Evolutionary conservation across 2,888 invertebrate genomes (phyloP), one percentile per base, ranked within the genome.

Genomic region (Patella depressa): DNA sequence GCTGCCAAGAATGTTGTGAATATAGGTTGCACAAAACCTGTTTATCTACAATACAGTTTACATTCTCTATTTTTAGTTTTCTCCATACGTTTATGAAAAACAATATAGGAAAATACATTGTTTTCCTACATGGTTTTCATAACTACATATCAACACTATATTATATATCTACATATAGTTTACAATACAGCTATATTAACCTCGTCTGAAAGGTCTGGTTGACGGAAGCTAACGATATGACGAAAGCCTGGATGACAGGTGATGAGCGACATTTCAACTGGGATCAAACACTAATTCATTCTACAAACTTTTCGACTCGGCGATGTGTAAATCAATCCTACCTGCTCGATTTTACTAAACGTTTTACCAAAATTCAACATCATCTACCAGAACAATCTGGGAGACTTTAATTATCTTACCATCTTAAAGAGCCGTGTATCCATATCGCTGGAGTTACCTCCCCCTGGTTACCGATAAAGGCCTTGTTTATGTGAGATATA

Each of bases 401-500:
- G 19, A 65, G 65, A 65, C 19, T 65, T 65, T 65, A 65, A 65
- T 65, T 65, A 65, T 24, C 65, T 65, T 65, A 65, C 65, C 65
- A 65, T 24, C 19, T 24, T 65, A 65, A 24, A 65, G 65, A 65
- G 65, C 24, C 65, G 24, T 24, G 65, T 65, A 65, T 65, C 24
- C 65, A 65, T 65, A 14, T 65, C 65, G 19, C 24, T 19, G 65
- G 65, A 65, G 65, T 65, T 65, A 65, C 65, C 65, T 65, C 65
- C 65, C 65, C 65, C 65, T 65, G 19, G 19, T 24, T 19, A 24
- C 65, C 14, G 65, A 65, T 65, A 65, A 65, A 65, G 24, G 65
- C 19, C 71, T n/a, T 45, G 54, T 74, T 76, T 78, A 76, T 80
- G 77, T 76, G 74, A 72, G 70, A 75, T 53, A 75, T 73, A 77